Base-by-base conservation (phyloP, 2,888 invertebrate genomes). In the Dryobotodes eremita region DNA sequence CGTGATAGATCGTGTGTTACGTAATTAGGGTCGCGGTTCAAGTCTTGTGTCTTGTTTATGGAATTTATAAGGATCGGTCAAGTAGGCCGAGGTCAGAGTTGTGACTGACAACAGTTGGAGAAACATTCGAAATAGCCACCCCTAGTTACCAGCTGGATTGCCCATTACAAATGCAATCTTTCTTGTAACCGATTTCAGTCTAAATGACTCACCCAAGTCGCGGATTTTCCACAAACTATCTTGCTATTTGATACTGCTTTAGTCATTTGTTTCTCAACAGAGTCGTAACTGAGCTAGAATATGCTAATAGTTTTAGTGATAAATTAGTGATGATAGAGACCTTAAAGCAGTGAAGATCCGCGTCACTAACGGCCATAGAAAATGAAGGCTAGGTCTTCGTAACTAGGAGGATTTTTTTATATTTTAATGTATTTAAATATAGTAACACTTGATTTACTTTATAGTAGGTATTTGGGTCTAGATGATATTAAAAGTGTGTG, bases 261-360 rank as follows among this genome's bases (percentile, higher is more conserved):
- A 62, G 23, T 15, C 26, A 61, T 61, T 66, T 69, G 17, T 78
- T 66, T 70, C 36, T 66, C 62, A 85, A 72, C 42, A 36, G 7
- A 55, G 62, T 36, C 42, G 53, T 77, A 75, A 57, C 61, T n/a
- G 15, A 26, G 7, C 31, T 70, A 77, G 61, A 36, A 48, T 78
- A 84, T 81, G 75, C 50, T 59, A 81, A 86, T 86, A 64, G 46
- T 13, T 4, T 55, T 66, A 61, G 57, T 48, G 48, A 79, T 79
- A 73, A 81, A 81, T 57, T 66, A 66, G 50, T 75, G 46, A 79
- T 77, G 72, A 77, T 46, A 71, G 20, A 75, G 76, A 77, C 77
- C 61, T 73, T 65, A 65, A 50, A 57, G 11, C 46, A 31, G 26
- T 59, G 13, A 31, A 73, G 70, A 71, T 78, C n/a, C 48, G 53